phyloP scores from a whole-genome alignment of 1,140 invertebrate genomes.

The Solenopsis fugax region DNA sequence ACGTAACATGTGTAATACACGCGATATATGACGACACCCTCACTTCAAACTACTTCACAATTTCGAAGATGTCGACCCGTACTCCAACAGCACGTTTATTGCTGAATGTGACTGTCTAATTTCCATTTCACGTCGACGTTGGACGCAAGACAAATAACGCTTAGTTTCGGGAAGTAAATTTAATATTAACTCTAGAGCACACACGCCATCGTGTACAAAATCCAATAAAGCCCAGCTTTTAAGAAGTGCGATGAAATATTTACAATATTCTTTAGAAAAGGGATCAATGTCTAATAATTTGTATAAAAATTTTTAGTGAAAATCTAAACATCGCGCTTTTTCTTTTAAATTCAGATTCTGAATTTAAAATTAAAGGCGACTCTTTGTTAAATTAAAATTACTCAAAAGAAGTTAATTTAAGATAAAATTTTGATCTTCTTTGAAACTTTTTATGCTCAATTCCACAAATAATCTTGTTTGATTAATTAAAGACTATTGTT shows the following conservation, averaged over 20 bases:
- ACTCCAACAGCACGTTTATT: slow-evolving; percentile 3
- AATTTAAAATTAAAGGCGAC: not conserved
- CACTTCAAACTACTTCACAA: not conserved
- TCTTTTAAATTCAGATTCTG: not conserved
- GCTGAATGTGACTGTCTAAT: slow-evolving; percentile 8
- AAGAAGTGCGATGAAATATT: not conserved
- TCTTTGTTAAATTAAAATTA: not conserved
- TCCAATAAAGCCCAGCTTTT: not conserved
- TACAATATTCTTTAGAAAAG: not conserved
- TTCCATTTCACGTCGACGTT: not conserved
- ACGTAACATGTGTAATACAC: slow-evolving; percentile 1
- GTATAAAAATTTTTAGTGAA: not conserved
- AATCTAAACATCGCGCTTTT: not conserved
- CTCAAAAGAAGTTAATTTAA: not conserved
- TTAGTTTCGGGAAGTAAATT: slow-evolving; percentile 11
- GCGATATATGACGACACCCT: not conserved
- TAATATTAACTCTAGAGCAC: slow-evolving; percentile 12
- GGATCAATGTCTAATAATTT: not conserved
- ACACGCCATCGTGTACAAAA: not conserved
- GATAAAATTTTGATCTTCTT: slow-evolving; percentile 5
- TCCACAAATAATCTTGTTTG: not conserved
- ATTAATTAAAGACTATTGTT: not conserved
- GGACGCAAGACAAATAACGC: slow-evolving; percentile 6
- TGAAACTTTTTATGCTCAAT: not conserved
- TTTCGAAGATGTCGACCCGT: not conserved